Evolutionary conservation across 2,888 invertebrate species (phyloP).

Genomic region (Caenorhabditis uteleia): DNA sequence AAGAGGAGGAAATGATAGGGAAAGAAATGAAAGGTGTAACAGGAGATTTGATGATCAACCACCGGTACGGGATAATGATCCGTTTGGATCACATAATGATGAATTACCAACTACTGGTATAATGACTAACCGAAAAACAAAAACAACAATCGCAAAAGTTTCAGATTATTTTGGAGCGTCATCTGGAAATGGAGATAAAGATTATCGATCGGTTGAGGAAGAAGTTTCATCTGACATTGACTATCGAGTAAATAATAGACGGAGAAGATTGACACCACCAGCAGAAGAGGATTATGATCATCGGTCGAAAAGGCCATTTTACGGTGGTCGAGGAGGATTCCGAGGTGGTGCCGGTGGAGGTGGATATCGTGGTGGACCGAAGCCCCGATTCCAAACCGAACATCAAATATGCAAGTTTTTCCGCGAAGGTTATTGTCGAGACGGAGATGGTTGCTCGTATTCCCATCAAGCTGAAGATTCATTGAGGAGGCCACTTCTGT

Average conservation of each 20-base stretch:
- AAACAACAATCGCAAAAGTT: no score
- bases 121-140: not conserved
- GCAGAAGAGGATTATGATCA: slow-evolving; percentile 28
- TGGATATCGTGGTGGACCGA: slow-evolving; percentile 26
- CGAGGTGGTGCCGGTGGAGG: slow-evolving; percentile 21
- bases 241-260: slow-evolving; percentile 15
- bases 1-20: slow-evolving; percentile 1
- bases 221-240: slow-evolving; percentile 26
- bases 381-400: slow-evolving; percentile 43
- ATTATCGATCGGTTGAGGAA: slow-evolving; percentile 24
- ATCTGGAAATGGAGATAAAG: slow-evolving; percentile 15
- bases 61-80: slow-evolving; percentile 16
- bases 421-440: slow-evolving; percentile 69
- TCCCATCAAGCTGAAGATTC: slow-evolving; percentile 67
- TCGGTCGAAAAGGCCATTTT: slow-evolving; percentile 17
- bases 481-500: slow-evolving; percentile 62
- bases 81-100: slow-evolving; percentile 28
- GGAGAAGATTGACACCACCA: no score
- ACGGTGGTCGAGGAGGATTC: slow-evolving; percentile 21
- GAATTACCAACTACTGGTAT: slow-evolving; percentile 18
- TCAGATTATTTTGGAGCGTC: slow-evolving; percentile 14
- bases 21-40: slow-evolving; percentile 4
- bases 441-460: slow-evolving; percentile 66
- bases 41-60: slow-evolving; percentile 2
- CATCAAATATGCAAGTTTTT: slow-evolving; percentile 69